Conservation (phyloP, 2,113 vertebrate genomes). For the Cyanistes caeruleus region DNA sequence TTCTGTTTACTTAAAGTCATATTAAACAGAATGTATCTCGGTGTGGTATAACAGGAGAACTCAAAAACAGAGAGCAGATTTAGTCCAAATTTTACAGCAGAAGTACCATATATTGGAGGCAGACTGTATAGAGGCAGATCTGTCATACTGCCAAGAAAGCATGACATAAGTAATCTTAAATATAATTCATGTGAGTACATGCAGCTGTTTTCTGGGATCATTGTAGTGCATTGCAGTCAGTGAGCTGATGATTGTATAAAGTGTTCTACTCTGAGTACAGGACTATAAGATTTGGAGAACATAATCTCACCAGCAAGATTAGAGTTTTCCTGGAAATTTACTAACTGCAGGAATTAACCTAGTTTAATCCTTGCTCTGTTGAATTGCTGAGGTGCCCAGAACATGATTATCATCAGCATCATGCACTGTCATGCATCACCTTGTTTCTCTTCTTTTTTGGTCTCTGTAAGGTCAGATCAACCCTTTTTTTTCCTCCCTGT, state of each 20-base stretch:
- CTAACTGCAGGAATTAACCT: background rate
- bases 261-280: background rate
- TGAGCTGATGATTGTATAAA: background rate
- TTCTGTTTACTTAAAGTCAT: background rate
- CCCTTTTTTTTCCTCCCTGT: background rate
- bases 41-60: background rate
- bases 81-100: background rate
- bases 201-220: background rate
- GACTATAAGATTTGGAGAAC: background rate
- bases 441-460: background rate
- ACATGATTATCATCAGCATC: background rate
- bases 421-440: background rate
- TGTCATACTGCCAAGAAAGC: background rate
- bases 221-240: background rate
- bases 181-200: background rate
- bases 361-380: background rate
- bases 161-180: background rate
- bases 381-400: background rate
- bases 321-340: slow-evolving; percentile 31
- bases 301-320: background rate
- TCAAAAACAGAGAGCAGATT: background rate
- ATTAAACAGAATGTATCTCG: background rate
- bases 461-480: background rate
- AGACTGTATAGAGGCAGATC: background rate
- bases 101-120: background rate